Base-by-base conservation (phyloP, 1,140 invertebrate genomes). In the Berghia stephanieae region DNA sequence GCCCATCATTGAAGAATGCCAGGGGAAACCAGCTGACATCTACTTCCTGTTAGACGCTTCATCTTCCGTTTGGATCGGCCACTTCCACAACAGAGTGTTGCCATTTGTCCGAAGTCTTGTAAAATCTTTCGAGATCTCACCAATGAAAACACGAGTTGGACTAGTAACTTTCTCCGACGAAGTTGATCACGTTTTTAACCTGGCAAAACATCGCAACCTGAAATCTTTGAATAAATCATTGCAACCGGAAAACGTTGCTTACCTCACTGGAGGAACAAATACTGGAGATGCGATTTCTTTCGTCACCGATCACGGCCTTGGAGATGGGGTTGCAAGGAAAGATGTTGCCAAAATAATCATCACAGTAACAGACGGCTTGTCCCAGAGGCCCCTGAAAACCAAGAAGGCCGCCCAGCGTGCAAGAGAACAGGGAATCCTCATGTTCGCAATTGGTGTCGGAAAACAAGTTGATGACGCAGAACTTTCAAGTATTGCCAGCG, bases 1-100 rank as follows among this genome's bases (percentile, higher is more conserved):
- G 36, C 24, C 6, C 31, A 16, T 38, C 5, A 16, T 46, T 57
- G 27, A 79, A 87, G 87, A 81, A 24, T 88, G 87, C 24, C 76
- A 71, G 16, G 84, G 83, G 18, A 87, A 86, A 44, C 82, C 85
- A 67, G 84, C 85, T 0, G 87, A 88, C 60, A 79, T 88, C 24
- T 84, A 82, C 67, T 86, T 88, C 75, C 43, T 87, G 5, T 57
- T 88, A 43, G 87, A 88, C 72, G 78, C 82, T 4, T 87, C 86
- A 13, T 83, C 78, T 70, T 86, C 85, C 71, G 86, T 88, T 38
- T 84, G 83, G 77, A 55, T 67, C 10, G 70, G 74, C 0, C 82
- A 87, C 49, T 88, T 86, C 60, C 55, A 67, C n/a, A 38, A 67
- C 36, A 13, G 57, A 75, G 82, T 86, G 70, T 78, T 86, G 27